Percentiles rank a stretch among this genome's conserved stretches.
phyloP scores from a whole-genome alignment of 2,797 vertebrate species.

The Sebastes matsubarae region DNA sequence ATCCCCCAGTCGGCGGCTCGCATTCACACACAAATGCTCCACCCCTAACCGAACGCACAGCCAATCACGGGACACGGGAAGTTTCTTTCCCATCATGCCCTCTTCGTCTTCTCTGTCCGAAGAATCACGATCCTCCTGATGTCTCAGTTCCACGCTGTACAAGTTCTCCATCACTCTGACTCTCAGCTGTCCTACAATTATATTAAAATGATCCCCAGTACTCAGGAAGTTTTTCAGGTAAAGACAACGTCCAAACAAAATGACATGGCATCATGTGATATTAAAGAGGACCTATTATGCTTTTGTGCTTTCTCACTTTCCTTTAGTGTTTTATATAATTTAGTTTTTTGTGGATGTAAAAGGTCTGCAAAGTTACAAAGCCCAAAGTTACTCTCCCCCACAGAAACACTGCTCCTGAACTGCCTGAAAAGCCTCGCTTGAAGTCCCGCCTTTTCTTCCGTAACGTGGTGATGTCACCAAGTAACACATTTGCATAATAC shows the following conservation, averaged over 20 bases:
- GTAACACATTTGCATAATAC: too few relatives aligned
- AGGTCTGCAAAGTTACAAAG: too few relatives aligned
- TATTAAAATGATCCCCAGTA: not conserved
- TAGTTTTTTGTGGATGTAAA: too few relatives aligned
- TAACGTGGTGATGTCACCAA: too few relatives aligned
- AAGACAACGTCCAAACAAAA: not conserved
- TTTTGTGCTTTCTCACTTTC: too few relatives aligned
- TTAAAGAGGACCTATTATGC: too few relatives aligned
- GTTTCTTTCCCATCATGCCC: constrained; percentile 45
- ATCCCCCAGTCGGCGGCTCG: constrained; percentile 56
- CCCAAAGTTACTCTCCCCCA: too few relatives aligned
- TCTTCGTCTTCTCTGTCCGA: constrained; percentile 35
- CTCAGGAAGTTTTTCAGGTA: not conserved
- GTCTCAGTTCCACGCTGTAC: constrained; percentile 80
- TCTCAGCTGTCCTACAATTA: constrained; percentile 75
- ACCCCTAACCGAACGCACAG: constrained; percentile 68
- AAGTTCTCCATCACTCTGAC: constrained; percentile 70
- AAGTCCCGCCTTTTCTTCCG: too few relatives aligned
- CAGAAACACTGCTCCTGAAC: too few relatives aligned
- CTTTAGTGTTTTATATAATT: too few relatives aligned
- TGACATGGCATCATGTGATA: fast-evolving
- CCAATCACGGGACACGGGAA: constrained; percentile 46
- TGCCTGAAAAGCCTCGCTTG: too few relatives aligned
- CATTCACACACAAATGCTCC: constrained; percentile 76
- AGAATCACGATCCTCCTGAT: constrained; percentile 58